Percentiles rank a stretch among this genome's conserved stretches.
Conservation (phyloP, 2,113 vertebrate species). For the Anthoscopus minutus region DNA sequence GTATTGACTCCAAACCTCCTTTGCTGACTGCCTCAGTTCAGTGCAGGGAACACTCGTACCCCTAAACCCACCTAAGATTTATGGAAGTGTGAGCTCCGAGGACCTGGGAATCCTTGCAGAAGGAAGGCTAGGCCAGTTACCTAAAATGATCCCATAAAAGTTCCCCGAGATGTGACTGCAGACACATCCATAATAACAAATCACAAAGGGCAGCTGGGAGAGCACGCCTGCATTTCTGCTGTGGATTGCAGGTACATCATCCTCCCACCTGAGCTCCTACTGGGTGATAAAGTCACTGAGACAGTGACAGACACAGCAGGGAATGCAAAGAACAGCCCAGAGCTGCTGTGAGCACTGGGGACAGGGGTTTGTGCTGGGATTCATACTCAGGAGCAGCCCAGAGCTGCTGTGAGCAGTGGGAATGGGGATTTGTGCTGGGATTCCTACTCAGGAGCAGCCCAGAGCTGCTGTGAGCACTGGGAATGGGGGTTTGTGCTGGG, state of each 20-base stretch:
- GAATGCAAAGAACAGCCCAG: not conserved
- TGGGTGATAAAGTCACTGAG: rapidly evolving
- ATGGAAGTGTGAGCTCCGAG: not conserved
- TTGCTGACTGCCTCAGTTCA: not conserved
- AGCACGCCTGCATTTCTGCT: rapidly evolving
- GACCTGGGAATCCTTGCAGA: not conserved
- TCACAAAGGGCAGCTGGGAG: not conserved
- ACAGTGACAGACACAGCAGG: not conserved
- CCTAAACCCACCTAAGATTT: not conserved
- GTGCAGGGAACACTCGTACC: rapidly evolving
- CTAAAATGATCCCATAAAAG: not conserved
- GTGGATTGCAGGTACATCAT: not conserved
- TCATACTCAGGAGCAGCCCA: too few relatives aligned
- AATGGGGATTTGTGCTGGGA: not conserved
- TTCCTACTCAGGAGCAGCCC: too few relatives aligned
- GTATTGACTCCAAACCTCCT: not conserved
- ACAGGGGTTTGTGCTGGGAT: not conserved
- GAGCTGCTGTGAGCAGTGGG: not conserved
- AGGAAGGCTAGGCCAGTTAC: not conserved
- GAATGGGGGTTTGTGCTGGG: not conserved
- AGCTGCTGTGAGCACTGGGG: not conserved
- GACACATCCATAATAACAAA: rapidly evolving
- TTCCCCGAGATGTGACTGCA: not conserved
- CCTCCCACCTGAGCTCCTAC: not conserved
- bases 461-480: not conserved